Conservation (phyloP, 2,113 vertebrate species). For the Chinchilla lanigera region DNA sequence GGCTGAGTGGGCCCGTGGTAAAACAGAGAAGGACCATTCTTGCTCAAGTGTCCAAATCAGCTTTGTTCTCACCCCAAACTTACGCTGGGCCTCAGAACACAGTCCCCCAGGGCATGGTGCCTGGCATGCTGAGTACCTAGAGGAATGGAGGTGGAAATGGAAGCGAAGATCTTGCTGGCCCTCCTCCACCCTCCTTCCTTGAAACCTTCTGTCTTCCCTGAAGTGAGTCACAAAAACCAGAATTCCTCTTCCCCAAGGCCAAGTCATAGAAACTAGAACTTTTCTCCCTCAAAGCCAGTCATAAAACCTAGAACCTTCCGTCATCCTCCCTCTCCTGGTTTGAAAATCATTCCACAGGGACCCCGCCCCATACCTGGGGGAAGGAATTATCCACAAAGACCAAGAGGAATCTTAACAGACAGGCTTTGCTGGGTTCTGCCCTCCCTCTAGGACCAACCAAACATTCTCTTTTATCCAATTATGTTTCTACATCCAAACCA, state of each 20-base stretch:
- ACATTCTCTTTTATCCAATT: too few species aligned
- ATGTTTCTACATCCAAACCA: neutral
- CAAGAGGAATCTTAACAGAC: neutral
- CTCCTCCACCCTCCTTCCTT: neutral
- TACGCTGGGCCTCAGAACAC: neutral
- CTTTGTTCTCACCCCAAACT: neutral
- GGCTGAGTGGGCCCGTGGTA: accelerated
- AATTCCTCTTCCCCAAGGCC: neutral
- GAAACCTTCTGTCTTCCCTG: too few species aligned
- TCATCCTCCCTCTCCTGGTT: neutral
- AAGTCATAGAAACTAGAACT: neutral
- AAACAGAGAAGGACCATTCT: too few species aligned
- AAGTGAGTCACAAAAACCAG: neutral
- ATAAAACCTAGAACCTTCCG: neutral
- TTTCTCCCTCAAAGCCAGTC: neutral
- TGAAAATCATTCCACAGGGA: neutral
- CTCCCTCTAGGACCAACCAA: too few species aligned
- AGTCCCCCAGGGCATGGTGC: neutral
- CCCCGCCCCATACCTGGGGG: neutral
- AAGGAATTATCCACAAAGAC: neutral
- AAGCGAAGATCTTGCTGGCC: neutral
- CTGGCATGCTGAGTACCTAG: neutral
- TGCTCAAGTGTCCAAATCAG: neutral
- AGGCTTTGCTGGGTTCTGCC: neutral
- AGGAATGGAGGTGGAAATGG: neutral